phyloP scores from a whole-genome alignment of 2,797 vertebrate genomes.

The Ctenopoma kingsleyae region DNA sequence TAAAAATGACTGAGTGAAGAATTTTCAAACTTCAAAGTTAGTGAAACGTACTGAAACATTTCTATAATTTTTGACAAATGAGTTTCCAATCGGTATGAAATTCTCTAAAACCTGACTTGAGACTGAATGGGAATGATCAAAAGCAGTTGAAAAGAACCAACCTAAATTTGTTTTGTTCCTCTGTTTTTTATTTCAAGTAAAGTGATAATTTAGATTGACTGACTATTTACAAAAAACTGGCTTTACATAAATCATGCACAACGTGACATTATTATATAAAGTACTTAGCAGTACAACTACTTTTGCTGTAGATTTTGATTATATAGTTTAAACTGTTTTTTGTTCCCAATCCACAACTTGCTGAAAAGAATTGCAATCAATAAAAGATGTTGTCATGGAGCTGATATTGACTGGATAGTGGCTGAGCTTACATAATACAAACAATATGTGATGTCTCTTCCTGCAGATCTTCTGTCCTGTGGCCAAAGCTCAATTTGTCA shows the following conservation, averaged over 20 bases:
- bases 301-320: not conserved
- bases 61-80: too few species aligned
- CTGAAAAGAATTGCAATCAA: constrained; percentile 1
- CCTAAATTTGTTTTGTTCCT: too few species aligned
- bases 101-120: too few species aligned
- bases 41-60: too few species aligned
- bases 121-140: too few species aligned
- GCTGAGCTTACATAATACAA: constrained; percentile 45
- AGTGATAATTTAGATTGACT: too few species aligned
- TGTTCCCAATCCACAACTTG: constrained; percentile 8
- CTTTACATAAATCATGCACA: not conserved
- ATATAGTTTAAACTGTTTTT: not conserved
- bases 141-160: too few species aligned
- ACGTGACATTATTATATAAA: not conserved
- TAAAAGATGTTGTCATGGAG: constrained; percentile 20
- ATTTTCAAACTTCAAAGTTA: too few species aligned
- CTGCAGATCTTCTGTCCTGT: constrained; percentile 48
- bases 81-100: too few species aligned
- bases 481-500: constrained; percentile 64
- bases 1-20: too few species aligned
- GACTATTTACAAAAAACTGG: too few species aligned
- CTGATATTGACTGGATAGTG: constrained; percentile 15
- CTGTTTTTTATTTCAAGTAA: too few species aligned
- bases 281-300: not conserved
- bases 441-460: constrained; percentile 42